Evolutionary conservation across 1,140 invertebrate species (phyloP).

Genomic region (Atta cephalotes): DNA sequence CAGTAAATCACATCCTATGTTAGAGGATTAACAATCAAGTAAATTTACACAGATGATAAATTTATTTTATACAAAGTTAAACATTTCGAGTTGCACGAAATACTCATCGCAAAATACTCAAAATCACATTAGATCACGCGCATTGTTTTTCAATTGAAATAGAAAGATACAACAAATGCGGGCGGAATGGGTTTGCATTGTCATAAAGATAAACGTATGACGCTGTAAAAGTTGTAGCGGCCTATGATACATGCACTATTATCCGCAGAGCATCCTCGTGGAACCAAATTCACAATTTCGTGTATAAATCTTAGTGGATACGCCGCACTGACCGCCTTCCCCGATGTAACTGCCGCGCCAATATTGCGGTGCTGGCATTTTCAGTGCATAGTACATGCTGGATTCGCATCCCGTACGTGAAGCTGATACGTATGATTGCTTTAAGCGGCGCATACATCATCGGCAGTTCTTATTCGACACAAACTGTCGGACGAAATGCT

Average conservation of each 20-base stretch:
- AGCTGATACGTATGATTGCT: constrained; percentile 62
- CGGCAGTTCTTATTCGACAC: constrained; percentile 41
- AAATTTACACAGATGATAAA: background rate
- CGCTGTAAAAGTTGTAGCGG: constrained; percentile 35
- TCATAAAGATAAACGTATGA: constrained; percentile 55
- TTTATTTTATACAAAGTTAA: background rate
- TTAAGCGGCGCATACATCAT: constrained; percentile 68
- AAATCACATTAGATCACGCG: background rate
- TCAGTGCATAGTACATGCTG: constrained; percentile 35
- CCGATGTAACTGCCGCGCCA: constrained; percentile 60
- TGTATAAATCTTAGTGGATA: constrained; percentile 68
- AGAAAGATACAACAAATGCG: background rate
- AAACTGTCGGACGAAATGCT: constrained; percentile 21
- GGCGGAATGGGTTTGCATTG: background rate
- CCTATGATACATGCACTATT: constrained; percentile 59
- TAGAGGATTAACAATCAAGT: background rate
- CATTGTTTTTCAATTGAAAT: constrained; percentile 29
- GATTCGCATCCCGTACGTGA: constrained; percentile 53
- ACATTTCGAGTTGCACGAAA: background rate
- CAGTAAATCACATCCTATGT: no score
- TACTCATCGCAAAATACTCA: background rate
- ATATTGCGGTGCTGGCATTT: constrained; percentile 70
- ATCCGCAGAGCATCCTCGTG: constrained; percentile 37
- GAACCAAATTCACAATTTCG: constrained; percentile 71
- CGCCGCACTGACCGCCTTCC: constrained; percentile 66